Evolutionary conservation across 2,113 vertebrate species (phyloP).

Genomic region (Corapipo altera): DNA sequence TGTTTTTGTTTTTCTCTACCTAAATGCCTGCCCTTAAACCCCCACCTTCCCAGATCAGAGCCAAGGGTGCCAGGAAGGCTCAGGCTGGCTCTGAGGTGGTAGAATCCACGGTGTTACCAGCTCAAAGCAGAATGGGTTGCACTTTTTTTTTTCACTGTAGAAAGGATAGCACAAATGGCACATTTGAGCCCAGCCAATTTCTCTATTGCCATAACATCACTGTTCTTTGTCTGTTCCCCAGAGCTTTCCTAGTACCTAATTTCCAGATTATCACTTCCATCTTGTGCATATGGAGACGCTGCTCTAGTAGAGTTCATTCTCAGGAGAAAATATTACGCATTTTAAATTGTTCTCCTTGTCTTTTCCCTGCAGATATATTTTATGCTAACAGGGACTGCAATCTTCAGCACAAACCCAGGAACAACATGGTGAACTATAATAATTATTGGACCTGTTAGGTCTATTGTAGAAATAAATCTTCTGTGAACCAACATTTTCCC

Average conservation of each 20-base stretch:
- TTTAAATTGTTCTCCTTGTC: slow-evolving; percentile 64
- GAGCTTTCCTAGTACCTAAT: slow-evolving; percentile 4
- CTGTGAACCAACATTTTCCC: slow-evolving; percentile 73
- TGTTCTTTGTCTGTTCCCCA: neutral
- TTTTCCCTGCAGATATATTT: slow-evolving; percentile 56
- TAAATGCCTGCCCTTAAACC: neutral
- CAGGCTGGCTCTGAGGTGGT: neutral
- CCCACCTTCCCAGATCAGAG: neutral
- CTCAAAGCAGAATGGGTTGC: neutral
- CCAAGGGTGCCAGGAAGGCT: neutral
- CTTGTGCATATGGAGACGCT: slow-evolving; percentile 54
- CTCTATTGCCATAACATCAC: neutral
- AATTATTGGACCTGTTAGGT: slow-evolving; percentile 58
- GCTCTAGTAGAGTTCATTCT: slow-evolving; percentile 39
- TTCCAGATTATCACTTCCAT: slow-evolving; percentile 46
- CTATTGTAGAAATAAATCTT: slow-evolving; percentile 76
- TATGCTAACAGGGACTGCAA: slow-evolving; percentile 67
- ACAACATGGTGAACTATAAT: slow-evolving; percentile 66
- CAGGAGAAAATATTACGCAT: slow-evolving; percentile 49
- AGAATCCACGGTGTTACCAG: accelerated
- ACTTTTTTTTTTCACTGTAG: neutral
- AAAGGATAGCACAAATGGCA: neutral
- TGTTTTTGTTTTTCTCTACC: neutral
- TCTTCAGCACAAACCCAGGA: slow-evolving; percentile 60
- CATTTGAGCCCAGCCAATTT: neutral